phyloP scores from a whole-genome alignment of 2,113 vertebrate genomes.

The Terrapene triunguis region DNA sequence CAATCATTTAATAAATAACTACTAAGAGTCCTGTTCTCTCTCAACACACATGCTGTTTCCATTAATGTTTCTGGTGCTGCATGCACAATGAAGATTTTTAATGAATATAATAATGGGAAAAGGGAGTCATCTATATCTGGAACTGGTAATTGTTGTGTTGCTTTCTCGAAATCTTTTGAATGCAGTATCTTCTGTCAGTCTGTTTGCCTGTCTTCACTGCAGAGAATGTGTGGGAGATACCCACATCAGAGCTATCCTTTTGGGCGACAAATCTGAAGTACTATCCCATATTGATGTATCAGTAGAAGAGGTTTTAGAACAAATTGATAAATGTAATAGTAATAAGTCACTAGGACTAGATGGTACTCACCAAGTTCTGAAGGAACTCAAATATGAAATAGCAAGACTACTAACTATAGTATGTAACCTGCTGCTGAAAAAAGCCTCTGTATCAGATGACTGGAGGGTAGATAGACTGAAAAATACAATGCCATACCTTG shows the following conservation, averaged over 20 bases:
- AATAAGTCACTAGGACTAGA: background rate
- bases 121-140: background rate
- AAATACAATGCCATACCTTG: background rate
- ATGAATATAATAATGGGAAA: background rate
- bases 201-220: background rate
- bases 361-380: background rate
- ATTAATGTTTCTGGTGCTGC: background rate
- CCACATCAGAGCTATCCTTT: background rate
- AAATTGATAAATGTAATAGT: background rate
- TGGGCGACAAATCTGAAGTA: background rate
- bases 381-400: background rate
- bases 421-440: background rate
- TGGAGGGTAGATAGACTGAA: background rate
- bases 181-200: background rate
- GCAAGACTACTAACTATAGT: background rate
- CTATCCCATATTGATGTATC: background rate
- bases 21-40: background rate
- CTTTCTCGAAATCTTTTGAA: background rate
- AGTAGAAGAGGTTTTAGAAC: background rate
- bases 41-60: background rate
- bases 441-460: background rate
- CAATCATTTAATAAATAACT: background rate
- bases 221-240: background rate
- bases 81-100: fast-evolving
- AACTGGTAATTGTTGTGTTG: background rate